A percentile compares a stretch with the other conserved stretches of the same genome.
Conservation (phyloP, 2,888 invertebrate species). For the Macrosoma leucophasiata region DNA sequence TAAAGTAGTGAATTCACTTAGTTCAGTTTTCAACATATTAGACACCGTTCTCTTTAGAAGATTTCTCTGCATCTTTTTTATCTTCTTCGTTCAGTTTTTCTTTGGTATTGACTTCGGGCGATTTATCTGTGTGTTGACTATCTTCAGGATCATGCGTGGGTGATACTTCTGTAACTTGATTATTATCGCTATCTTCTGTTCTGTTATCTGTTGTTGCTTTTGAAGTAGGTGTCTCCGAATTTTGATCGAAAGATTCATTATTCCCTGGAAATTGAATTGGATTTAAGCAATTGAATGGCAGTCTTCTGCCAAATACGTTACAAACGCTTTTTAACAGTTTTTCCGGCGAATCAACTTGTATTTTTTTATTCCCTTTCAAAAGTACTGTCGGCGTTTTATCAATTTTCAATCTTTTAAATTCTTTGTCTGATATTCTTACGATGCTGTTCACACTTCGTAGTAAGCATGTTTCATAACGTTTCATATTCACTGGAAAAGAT, state of each 20-base stretch:
- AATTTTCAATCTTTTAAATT: slow-evolving; percentile 19
- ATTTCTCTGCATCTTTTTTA: not conserved
- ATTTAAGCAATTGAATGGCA: slow-evolving; percentile 19
- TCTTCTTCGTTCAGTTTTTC: not conserved
- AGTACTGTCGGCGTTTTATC: slow-evolving; percentile 21
- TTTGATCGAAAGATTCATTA: too few species aligned
- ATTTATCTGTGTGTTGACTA: not conserved
- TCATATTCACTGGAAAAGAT: slow-evolving; percentile 16
- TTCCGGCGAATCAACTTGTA: slow-evolving; percentile 15
- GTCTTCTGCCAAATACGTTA: slow-evolving; percentile 10
- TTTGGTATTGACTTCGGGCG: not conserved
- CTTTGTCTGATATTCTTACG: slow-evolving; percentile 14
- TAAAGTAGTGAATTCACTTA: too few species aligned
- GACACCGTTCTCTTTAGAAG: too few species aligned
- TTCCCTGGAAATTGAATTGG: slow-evolving; percentile 15
- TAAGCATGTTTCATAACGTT: slow-evolving; percentile 19
- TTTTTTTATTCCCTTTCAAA: slow-evolving; percentile 11
- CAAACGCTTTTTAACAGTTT: slow-evolving; percentile 23
- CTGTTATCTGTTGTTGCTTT: not conserved
- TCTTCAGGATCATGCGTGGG: not conserved
- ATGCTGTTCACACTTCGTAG: slow-evolving; percentile 15
- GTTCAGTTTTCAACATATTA: too few species aligned
- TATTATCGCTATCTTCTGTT: too few species aligned
- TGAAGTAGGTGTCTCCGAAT: not conserved
- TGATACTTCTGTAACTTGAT: not conserved